A percentile compares a stretch with the other conserved stretches of the same genome.
Evolutionary conservation across 1,140 invertebrate genomes (phyloP).

Genomic region (Eciton burchellii): DNA sequence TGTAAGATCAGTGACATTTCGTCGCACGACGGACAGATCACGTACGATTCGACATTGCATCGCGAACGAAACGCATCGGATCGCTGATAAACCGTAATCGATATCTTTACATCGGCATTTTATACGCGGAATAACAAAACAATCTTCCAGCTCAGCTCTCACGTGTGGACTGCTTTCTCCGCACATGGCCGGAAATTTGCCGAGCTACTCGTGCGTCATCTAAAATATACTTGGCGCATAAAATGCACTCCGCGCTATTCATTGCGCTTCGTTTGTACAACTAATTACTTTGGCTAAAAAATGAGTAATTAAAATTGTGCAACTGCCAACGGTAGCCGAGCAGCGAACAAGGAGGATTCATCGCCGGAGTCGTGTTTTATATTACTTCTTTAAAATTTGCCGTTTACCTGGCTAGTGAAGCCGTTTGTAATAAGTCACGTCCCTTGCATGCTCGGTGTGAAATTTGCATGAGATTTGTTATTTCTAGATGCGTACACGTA

Average conservation of each 20-base stretch:
- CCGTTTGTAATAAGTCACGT: slow-evolving; percentile 8
- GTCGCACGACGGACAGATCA: not conserved
- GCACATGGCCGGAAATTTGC: slow-evolving; percentile 29
- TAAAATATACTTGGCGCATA: slow-evolving; percentile 34
- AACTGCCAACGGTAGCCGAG: not conserved
- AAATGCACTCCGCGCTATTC: slow-evolving; percentile 33
- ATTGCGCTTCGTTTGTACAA: slow-evolving; percentile 19
- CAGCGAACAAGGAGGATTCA: not conserved
- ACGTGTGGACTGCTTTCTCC: not conserved
- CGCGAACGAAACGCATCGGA: not conserved
- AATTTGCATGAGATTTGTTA: slow-evolving; percentile 14
- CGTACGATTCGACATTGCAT: not conserved
- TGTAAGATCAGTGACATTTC: slow-evolving; percentile 2
- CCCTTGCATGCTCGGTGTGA: slow-evolving; percentile 39
- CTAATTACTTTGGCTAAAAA: slow-evolving; percentile 48
- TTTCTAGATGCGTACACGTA: slow-evolving; percentile 34
- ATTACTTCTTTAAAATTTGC: slow-evolving; percentile 1
- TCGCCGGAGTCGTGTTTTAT: not conserved
- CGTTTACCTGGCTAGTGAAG: not conserved
- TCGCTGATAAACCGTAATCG: too few relatives aligned
- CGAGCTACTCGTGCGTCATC: slow-evolving; percentile 12
- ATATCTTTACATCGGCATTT: not conserved
- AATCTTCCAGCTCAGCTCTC: not conserved
- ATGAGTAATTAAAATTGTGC: slow-evolving; percentile 22
- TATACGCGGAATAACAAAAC: not conserved